Percentiles rank a stretch among this genome's conserved stretches.
These are phyloP conservation scores for Rhorus exstirpatorius DNA, from an alignment of 2,888 invertebrate species.

Conservation along the genomic window DNA sequence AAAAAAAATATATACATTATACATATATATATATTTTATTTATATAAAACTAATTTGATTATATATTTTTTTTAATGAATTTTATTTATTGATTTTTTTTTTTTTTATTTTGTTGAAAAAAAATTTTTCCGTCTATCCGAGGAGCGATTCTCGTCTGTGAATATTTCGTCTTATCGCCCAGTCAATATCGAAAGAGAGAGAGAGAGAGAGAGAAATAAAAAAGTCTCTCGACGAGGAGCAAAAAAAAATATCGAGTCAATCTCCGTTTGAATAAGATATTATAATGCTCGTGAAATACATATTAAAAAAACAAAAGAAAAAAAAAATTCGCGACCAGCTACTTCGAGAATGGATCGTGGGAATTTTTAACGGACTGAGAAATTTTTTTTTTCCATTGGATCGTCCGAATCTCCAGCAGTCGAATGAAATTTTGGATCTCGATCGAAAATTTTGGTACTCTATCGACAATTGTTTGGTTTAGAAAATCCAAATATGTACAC, in stretches of 20 bases:
- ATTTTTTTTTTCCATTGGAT: no score
- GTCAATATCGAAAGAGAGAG: constrained; percentile 57
- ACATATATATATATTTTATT: neutral
- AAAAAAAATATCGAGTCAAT: constrained; percentile 58
- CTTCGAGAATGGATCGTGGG: no score
- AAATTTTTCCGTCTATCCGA: constrained; percentile 26
- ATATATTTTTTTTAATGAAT: constrained; percentile 11
- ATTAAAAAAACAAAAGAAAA: constrained; percentile 9
- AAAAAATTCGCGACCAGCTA: neutral
- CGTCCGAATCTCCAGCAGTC: neutral
- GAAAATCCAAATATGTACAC: neutral
- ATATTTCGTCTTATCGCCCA: constrained; percentile 53
- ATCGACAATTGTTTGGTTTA: no score
- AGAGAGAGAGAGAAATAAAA: constrained; percentile 1
- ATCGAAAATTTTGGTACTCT: no score
- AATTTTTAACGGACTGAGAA: no score
- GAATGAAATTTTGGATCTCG: neutral
- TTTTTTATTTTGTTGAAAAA: constrained; percentile 2
- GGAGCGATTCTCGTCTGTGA: constrained; percentile 31
- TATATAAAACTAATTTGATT: neutral
- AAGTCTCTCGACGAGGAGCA: constrained; percentile 4
- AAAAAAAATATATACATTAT: no score
- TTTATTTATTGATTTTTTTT: no score
- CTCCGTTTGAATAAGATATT: constrained; percentile 32
- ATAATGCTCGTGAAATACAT: constrained; percentile 44